Conservation (phyloP, 2,797 vertebrate genomes). For the Pipistrellus pygmaeus region DNA sequence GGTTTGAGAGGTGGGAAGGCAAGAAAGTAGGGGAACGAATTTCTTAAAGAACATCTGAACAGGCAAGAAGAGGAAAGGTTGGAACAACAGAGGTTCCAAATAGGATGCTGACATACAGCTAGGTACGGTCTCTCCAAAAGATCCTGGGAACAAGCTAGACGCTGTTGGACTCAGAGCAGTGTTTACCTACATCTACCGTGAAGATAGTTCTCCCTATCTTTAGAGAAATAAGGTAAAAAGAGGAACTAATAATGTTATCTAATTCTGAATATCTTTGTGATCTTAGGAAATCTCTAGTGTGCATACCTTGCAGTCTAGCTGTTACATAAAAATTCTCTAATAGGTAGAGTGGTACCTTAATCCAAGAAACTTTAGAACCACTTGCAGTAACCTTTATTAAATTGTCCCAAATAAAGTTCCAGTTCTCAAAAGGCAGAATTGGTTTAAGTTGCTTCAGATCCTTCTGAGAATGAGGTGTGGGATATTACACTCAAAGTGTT, state of each 20-base stretch:
- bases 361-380: slow-evolving; percentile 52
- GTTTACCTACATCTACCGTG: not conserved
- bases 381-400: not conserved
- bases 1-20: not conserved
- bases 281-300: not conserved
- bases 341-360: not conserved
- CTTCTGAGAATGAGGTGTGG: slow-evolving; percentile 12
- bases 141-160: slow-evolving; percentile 3
- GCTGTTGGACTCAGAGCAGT: not conserved
- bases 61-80: not conserved
- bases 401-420: slow-evolving; percentile 48
- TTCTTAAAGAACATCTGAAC: slow-evolving; percentile 21
- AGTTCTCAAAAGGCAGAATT: slow-evolving; percentile 47
- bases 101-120: not conserved
- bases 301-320: not conserved
- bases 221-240: slow-evolving; percentile 9
- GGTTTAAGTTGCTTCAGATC: slow-evolving; percentile 44
- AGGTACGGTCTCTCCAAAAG: not conserved
- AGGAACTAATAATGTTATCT: not conserved
- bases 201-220: not conserved
- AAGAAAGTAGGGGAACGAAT: not conserved
- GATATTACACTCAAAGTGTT: slow-evolving; percentile 9
- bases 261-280: not conserved
- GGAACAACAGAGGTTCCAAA: slow-evolving; percentile 18
- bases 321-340: not conserved